These are phyloP conservation scores for Oncorhynchus mykiss DNA, from an alignment of 2,113 vertebrate species.

Conservation along the genomic window DNA sequence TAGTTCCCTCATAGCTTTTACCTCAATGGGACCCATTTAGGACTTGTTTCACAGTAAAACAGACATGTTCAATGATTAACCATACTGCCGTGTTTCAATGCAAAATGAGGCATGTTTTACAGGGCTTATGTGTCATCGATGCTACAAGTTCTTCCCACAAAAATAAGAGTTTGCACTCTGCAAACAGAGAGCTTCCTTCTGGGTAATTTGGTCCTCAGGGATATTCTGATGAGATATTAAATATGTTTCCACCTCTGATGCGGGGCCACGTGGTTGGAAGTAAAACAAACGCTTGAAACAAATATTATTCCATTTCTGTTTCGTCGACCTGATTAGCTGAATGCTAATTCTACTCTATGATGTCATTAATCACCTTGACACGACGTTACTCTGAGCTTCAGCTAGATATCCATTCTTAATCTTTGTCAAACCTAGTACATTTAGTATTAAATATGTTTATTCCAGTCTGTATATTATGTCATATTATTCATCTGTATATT, in stretches of 20 bases:
- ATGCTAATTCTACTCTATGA: slow-evolving; percentile 68
- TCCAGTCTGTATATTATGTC: too few species aligned
- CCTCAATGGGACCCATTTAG: background rate
- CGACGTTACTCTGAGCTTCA: slow-evolving; percentile 49
- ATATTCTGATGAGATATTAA: slow-evolving; percentile 68
- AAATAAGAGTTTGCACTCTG: slow-evolving; percentile 57
- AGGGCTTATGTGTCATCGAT: background rate
- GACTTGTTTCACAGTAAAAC: slow-evolving; percentile 21
- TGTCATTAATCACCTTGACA: slow-evolving; percentile 73
- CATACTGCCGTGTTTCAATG: slow-evolving; percentile 36
- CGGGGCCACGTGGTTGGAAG: slow-evolving; percentile 51
- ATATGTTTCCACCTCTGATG: slow-evolving; percentile 63
- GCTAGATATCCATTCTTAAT: slow-evolving; percentile 31
- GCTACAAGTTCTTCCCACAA: background rate
- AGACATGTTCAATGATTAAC: slow-evolving; percentile 30
- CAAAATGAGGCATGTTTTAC: background rate
- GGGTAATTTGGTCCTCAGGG: slow-evolving; percentile 67
- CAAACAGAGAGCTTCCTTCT: slow-evolving; percentile 65
- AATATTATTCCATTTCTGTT: slow-evolving; percentile 66
- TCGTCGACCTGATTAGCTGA: slow-evolving; percentile 71
- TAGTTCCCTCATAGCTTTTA: slow-evolving; percentile 2
- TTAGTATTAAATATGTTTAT: background rate
- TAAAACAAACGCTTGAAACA: slow-evolving; percentile 73
- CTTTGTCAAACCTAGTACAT: slow-evolving; percentile 20
- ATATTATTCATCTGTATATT: too few species aligned